Base-by-base conservation (phyloP, 2,888 invertebrate species). In the Hemicrepidius hirtus region DNA sequence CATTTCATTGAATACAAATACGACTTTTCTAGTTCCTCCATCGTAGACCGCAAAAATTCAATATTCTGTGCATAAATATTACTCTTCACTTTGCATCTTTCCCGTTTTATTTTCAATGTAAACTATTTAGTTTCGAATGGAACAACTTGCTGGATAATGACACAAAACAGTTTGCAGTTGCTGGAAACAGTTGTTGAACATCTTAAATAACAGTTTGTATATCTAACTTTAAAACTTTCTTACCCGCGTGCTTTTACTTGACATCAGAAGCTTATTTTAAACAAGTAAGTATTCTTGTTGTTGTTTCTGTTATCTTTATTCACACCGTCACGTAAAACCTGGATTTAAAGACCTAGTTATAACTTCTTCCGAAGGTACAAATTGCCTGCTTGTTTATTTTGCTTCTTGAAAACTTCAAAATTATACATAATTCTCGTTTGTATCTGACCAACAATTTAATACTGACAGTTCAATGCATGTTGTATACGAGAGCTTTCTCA, bases 241-340 rank as follows among this genome's bases (percentile, higher is more conserved):
- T 66, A 21, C 59, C 63, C 44, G 41, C 63, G 55, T 62, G 69
- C 71, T 66, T 65, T 49, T 40, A 46, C 21, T 71, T 40, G 60
- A 65, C 24, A 72, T 63, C 53, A 41, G 46, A 68, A 67, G 63
- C 50, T 72, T 72, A 68, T 63, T 67, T 62, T 71, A 60, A 59
- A 66, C 50, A 57, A 37, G 16, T 32, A 67, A 67, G 57, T 21
- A 60, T 67, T 66, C 49, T 70, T 64, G 64, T 53, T 70, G 59
- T 71, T 35, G 50, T 67, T 66, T 40, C 65, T 64, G 64, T 53
- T 70, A 65, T 71, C 60, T 60, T 50, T 53, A 59, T 66, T 49
- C 49, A 53, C 35, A 44, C 32, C 57, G 63, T 63, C 46, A 70
- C 59, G 44, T 66, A 66, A 53, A 57, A 10, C 55, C 37, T 12